Evolutionary conservation across 2,113 vertebrate genomes (phyloP).

Genomic region (Laticauda laticaudata): DNA sequence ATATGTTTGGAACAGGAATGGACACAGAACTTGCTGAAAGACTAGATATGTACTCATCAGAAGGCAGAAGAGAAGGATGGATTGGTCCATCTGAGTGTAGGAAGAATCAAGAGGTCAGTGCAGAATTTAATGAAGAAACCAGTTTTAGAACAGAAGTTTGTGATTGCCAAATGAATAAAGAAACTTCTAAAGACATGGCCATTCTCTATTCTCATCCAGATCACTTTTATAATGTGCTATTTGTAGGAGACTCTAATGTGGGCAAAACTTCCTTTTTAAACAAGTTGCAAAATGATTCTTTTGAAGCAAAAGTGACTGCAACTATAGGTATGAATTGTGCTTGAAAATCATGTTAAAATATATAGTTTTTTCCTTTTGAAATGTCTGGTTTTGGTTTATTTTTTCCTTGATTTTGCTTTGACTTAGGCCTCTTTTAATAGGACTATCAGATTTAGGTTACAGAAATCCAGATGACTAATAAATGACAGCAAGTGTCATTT

Average conservation of each 20-base stretch:
- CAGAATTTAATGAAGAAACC: neutral
- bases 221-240: conserved; percentile 80
- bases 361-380: neutral
- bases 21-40: neutral
- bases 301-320: conserved; percentile 63
- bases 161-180: neutral
- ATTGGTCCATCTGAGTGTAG: rapidly evolving
- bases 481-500: neutral
- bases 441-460: neutral
- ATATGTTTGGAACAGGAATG: neutral
- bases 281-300: conserved; percentile 73
- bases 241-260: conserved; percentile 85
- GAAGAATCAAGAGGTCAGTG: neutral
- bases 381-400: neutral
- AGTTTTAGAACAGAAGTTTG: neutral
- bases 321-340: conserved; percentile 81
- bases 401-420: neutral
- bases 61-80: neutral
- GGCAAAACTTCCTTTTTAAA: conserved; percentile 91
- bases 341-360: neutral
- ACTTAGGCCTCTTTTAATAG: neutral
- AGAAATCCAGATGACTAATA: neutral
- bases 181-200: neutral
- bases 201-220: conserved; percentile 53
- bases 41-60: neutral